Conservation (phyloP, 2,113 vertebrate species). For the Mobula hypostoma region DNA sequence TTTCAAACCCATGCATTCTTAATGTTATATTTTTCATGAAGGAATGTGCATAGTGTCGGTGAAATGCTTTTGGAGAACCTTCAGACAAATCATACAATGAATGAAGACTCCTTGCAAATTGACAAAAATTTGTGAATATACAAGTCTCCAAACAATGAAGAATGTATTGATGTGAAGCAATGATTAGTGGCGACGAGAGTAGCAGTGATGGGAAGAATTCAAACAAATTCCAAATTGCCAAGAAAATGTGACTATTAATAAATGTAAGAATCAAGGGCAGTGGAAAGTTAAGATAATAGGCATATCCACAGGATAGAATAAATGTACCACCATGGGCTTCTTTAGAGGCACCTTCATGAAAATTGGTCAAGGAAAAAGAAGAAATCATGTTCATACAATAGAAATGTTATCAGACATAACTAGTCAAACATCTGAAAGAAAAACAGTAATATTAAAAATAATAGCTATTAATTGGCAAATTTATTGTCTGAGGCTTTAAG, state of each 20-base stretch:
- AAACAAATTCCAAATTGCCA: not conserved
- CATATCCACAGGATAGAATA: not conserved
- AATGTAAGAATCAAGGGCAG: not conserved
- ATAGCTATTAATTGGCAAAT: not conserved
- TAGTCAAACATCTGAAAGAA: not conserved
- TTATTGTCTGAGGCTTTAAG: not conserved
- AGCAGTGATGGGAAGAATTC: not conserved
- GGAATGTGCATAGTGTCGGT: not conserved
- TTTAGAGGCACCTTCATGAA: not conserved
- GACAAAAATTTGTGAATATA: not conserved
- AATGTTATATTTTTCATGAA: not conserved
- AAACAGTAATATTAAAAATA: not conserved
- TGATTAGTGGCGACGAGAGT: not conserved
- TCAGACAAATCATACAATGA: not conserved
- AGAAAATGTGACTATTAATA: not conserved
- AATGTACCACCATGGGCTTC: not conserved
- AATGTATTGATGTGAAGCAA: not conserved
- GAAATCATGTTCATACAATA: not conserved
- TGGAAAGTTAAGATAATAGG: not conserved
- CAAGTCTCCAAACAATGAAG: not conserved
- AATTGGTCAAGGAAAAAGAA: not conserved
- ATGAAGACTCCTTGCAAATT: not conserved
- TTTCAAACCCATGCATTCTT: not conserved
- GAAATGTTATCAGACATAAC: not conserved
- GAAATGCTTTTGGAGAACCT: not conserved